phyloP scores from a whole-genome alignment of 2,113 vertebrate genomes.

The Chunga burmeisteri region DNA sequence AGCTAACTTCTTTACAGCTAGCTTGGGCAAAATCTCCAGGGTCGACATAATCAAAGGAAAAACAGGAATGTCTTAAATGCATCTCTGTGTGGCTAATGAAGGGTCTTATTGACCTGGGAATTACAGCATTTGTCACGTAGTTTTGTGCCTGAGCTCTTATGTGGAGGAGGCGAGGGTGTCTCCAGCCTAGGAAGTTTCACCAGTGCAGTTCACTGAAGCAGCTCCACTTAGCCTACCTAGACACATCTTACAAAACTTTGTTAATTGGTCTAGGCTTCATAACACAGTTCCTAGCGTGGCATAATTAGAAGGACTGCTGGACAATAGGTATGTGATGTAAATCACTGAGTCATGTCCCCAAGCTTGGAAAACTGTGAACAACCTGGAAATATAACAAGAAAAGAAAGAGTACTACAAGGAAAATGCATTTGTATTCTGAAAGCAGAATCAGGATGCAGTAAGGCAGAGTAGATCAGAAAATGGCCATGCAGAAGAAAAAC shows the following conservation, averaged over 20 bases:
- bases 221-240: not conserved
- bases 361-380: not conserved
- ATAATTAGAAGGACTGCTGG: not conserved
- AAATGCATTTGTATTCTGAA: not conserved
- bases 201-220: not conserved
- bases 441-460: not conserved
- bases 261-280: not conserved
- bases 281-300: not conserved
- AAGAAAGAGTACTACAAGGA: not conserved
- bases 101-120: not conserved
- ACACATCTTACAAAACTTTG: not conserved
- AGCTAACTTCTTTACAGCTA: not conserved
- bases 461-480: not conserved
- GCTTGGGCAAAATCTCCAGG: not conserved
- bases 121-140: accelerated
- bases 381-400: not conserved
- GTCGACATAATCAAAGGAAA: not conserved
- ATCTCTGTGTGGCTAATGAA: not conserved
- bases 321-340: not conserved
- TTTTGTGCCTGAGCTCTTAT: not conserved
- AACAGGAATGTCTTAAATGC: not conserved
- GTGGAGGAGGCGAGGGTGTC: accelerated
- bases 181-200: not conserved
- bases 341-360: not conserved
- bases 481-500: not conserved